Percentiles rank a stretch among this genome's conserved stretches.
Evolutionary conservation across 2,888 invertebrate genomes (phyloP).

Genomic region (Polietes domitor): DNA sequence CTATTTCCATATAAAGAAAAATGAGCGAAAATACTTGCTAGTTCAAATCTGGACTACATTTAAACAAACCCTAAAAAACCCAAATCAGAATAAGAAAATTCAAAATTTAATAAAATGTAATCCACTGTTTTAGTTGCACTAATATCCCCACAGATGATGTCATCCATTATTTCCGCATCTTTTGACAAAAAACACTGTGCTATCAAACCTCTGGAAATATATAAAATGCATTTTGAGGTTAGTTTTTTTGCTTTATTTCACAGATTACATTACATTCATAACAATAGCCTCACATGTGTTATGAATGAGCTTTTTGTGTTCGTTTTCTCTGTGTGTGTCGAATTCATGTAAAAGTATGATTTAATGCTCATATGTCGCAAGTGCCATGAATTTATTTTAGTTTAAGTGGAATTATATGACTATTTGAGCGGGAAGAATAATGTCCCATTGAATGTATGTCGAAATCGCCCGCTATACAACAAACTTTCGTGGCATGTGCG

Average conservation of each 20-base stretch:
- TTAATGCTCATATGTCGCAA: slow-evolving; percentile 56
- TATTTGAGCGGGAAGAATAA: slow-evolving; percentile 62
- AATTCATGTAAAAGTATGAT: slow-evolving; percentile 45
- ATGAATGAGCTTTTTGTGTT: background rate
- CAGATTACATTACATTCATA: slow-evolving; percentile 15
- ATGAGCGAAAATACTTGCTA: no score
- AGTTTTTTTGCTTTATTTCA: background rate
- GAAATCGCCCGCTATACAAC: background rate
- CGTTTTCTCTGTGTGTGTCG: background rate
- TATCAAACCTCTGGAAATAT: background rate
- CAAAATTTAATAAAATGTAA: no score
- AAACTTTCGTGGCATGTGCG: background rate
- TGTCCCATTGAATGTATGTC: slow-evolving; percentile 13
- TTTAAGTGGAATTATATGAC: slow-evolving; percentile 64
- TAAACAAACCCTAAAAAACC: no score
- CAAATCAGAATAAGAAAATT: no score
- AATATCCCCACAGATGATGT: no score
- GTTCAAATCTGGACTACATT: no score
- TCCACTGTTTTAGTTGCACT: no score
- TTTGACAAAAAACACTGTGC: background rate
- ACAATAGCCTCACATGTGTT: slow-evolving; percentile 20
- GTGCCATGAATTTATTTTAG: slow-evolving; percentile 58
- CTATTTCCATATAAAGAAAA: no score
- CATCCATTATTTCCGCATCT: background rate
- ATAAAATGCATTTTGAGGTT: background rate